Conservation (phyloP, 2,113 vertebrate genomes). For the Mohoua ochrocephala region DNA sequence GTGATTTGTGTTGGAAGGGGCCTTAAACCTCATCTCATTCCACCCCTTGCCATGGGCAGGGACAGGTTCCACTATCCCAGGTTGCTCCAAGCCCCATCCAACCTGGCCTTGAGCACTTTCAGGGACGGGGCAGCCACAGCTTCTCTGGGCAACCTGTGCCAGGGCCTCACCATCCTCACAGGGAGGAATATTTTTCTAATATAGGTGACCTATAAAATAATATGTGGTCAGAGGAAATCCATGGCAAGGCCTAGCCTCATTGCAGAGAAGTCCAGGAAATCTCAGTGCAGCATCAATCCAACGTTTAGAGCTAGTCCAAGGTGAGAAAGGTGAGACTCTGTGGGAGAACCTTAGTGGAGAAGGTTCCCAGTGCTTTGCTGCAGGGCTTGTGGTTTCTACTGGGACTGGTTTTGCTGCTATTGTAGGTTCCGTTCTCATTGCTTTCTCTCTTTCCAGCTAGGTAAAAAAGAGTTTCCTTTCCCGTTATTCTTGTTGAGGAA, state of each 20-base stretch:
- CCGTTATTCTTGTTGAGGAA: not conserved
- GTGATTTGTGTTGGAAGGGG: not conserved
- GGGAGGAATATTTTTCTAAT: not conserved
- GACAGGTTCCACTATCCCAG: not conserved
- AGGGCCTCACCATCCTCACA: not conserved
- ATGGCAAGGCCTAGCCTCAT: not conserved
- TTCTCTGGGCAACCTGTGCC: not conserved
- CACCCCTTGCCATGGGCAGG: not conserved
- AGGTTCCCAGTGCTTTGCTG: not conserved
- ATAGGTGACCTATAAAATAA: not conserved
- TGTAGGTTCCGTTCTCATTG: not conserved
- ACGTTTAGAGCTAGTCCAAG: not conserved
- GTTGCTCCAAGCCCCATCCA: rapidly evolving
- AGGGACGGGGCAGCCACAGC: not conserved
- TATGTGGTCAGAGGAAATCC: not conserved
- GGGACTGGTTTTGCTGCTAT: not conserved
- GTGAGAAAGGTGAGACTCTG: not conserved
- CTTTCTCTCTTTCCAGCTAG: not conserved
- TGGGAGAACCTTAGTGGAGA: not conserved
- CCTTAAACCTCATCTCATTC: too few species aligned
- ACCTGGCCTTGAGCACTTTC: not conserved
- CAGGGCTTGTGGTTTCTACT: not conserved
- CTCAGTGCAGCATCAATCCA: not conserved
- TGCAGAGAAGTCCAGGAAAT: not conserved
- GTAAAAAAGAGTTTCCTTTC: not conserved